Base-by-base conservation (phyloP, 2,797 vertebrate genomes). In the Girardinus metallicus region DNA sequence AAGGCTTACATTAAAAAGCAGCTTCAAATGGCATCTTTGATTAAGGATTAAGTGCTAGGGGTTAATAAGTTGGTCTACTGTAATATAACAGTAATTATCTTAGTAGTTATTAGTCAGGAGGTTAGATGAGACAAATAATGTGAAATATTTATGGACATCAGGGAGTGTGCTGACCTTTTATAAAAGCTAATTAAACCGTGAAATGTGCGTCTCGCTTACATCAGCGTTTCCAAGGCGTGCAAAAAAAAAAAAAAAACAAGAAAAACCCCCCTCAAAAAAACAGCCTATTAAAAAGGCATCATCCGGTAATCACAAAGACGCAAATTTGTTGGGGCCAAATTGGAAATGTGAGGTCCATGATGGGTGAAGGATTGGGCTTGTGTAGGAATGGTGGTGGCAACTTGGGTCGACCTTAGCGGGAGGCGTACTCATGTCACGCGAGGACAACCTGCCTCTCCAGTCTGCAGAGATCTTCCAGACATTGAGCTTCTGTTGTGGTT, bases 371-470 rank as follows among this genome's bases (percentile, higher is more conserved):
- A 44, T 46, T 18, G 68, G 71, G 72, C 75, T 64, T 79, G 85
- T 88, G 76, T 68, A 72, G 36, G 60, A 46, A 72, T 53, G 64
- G 68, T 15, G 81, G 80, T 62, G 87, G 53, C 18, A 80, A 72
- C 82, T 34, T 82, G 85, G 47, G 83, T 77, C 5, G 83, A 79
- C 85, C 53, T 88, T 21, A 75, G 46, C 85, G 81, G 86, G 29
- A 86, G 86, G 89, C 46, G 89, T 62, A 77, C 87, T 90, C 89
- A 80, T 79, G 60, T 75, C 83, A 84, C 47, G 47, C 74, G 89
- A 93, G 90, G 49, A 64, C 87, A 89, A 72, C 88, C 90, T 91
- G 86, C 86, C 88, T 80, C 84, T 88, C 79, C 86, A 87, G 89
- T 73, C 64, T 13, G 92, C n/a, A 84, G 92, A 92, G 88, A 90